phyloP scores from a whole-genome alignment of 2,888 invertebrate genomes.

The Drosophila setosimentum region DNA sequence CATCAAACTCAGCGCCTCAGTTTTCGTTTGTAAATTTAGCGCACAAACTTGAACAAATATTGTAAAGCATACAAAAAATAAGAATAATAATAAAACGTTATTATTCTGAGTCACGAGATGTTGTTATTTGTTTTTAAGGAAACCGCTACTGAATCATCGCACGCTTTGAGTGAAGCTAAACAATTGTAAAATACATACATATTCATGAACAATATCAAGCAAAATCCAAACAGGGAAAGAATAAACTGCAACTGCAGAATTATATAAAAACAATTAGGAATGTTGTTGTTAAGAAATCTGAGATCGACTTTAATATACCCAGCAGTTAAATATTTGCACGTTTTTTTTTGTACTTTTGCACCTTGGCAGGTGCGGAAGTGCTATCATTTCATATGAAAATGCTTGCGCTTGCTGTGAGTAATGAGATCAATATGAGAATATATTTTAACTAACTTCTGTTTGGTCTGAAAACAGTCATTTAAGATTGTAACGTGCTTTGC shows the following conservation, averaged over 20 bases:
- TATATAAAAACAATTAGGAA: neutral
- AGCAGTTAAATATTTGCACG: neutral
- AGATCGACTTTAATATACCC: neutral
- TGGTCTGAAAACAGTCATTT: neutral
- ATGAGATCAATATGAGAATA: too few species aligned
- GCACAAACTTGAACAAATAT: slow-evolving; percentile 17
- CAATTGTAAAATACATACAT: slow-evolving; percentile 22
- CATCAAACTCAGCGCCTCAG: neutral
- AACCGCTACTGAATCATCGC: slow-evolving; percentile 23
- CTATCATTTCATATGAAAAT: too few species aligned
- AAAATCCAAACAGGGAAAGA: neutral
- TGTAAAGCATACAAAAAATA: slow-evolving; percentile 7
- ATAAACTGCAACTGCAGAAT: neutral
- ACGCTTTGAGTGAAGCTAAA: neutral
- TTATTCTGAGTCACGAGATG: slow-evolving; percentile 53
- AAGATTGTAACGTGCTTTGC: neutral
- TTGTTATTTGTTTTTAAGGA: neutral
- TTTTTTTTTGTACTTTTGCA: too few species aligned
- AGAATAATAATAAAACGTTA: slow-evolving; percentile 13
- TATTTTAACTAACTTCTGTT: too few species aligned
- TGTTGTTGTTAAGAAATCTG: neutral
- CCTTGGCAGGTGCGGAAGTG: neutral
- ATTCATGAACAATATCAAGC: slow-evolving; percentile 7
- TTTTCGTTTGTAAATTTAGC: slow-evolving; percentile 48
- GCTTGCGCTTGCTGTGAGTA: too few species aligned